Base-by-base conservation (phyloP, 2,888 invertebrate genomes). In the Cerceris rybyensis region DNA sequence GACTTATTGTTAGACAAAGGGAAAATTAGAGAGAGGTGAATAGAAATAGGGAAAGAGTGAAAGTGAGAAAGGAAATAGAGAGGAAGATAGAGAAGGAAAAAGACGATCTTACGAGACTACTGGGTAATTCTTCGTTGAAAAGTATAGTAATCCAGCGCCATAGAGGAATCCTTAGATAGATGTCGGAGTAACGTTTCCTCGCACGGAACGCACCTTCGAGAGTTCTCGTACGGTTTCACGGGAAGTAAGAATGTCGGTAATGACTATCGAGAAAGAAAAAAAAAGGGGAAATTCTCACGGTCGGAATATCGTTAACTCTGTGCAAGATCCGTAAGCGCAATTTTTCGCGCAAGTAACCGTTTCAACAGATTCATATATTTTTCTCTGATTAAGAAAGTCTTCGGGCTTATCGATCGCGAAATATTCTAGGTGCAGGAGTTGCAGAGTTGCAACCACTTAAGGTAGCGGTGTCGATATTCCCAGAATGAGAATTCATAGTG, bases 401-500 rank as follows among this genome's bases (percentile, higher is more conserved):
- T 16, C 9, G 28, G 60, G 16, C 55, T 7, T 46, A 78, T 79
- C 70, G 79, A 78, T 79, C 77, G 73, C 66, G 69, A 73, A 74
- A 66, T 55, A 73, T 66, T 70, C 67, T 59, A 17, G 58, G 28
- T 61, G 65, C 52, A 28, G 2, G 28, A 28, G 28, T 28, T 28
- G 28, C 28, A 28, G 55, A 68, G 68, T 6, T n/a, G 67, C 52
- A 72, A 65, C 76, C 72, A 55, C 80, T 42, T 49, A 54, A 65
- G 42, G 63, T 54, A 57, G 65, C 67, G 61, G 52, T 50, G 69
- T 69, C 75, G 75, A 78, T 78, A 71, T 75, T 75, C 75, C 74
- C 52, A 61, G 65, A 60, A 39, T 52, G 68, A 75, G 80, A 80
- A 80, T 80, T 80, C 78, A 67, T 60, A 65, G 67, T 16, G 66